A percentile compares a stretch with the other conserved stretches of the same genome.
These are phyloP conservation scores for Tolmerus cingulatus DNA, from an alignment of 2,888 invertebrate genomes.

Conservation along the genomic window DNA sequence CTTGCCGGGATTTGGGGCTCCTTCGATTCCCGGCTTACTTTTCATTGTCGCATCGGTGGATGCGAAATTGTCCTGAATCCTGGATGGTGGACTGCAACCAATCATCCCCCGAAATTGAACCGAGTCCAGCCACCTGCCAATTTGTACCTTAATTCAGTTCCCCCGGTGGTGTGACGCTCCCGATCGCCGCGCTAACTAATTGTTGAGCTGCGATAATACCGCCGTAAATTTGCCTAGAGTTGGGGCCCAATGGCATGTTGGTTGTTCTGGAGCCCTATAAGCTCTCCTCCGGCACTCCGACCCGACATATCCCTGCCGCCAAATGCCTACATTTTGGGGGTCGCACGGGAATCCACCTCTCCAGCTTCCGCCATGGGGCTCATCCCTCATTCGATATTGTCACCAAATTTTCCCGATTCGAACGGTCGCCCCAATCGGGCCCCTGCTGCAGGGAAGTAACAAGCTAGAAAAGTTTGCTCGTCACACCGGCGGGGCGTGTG, in stretches of 20 bases:
- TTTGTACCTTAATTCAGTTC: slow-evolving; percentile 47
- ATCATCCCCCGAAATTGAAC: slow-evolving; percentile 37
- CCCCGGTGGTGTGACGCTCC: neutral
- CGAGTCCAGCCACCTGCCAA: slow-evolving; percentile 47
- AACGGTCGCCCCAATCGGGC: neutral
- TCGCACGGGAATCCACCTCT: neutral
- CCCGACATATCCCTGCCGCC: neutral
- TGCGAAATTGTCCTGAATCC: neutral
- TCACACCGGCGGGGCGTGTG: neutral
- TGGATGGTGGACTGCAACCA: neutral
- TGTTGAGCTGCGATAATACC: slow-evolving; percentile 47
- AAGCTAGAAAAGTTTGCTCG: slow-evolving; percentile 1
- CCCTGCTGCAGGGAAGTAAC: neutral
- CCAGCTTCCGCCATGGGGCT: neutral
- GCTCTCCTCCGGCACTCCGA: neutral
- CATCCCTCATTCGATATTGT: slow-evolving; percentile 35
- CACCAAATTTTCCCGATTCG: slow-evolving; percentile 29
- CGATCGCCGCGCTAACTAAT: slow-evolving; percentile 47
- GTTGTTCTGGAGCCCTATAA: slow-evolving; percentile 10
- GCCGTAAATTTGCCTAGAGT: slow-evolving; percentile 44
- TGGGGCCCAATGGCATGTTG: neutral
- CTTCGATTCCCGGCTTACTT: neutral
- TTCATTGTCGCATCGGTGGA: neutral
- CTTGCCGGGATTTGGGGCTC: neutral
- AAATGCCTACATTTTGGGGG: slow-evolving; percentile 3